Conservation (phyloP, 2,888 invertebrate genomes). For the Lepetodrilus schrolli region DNA sequence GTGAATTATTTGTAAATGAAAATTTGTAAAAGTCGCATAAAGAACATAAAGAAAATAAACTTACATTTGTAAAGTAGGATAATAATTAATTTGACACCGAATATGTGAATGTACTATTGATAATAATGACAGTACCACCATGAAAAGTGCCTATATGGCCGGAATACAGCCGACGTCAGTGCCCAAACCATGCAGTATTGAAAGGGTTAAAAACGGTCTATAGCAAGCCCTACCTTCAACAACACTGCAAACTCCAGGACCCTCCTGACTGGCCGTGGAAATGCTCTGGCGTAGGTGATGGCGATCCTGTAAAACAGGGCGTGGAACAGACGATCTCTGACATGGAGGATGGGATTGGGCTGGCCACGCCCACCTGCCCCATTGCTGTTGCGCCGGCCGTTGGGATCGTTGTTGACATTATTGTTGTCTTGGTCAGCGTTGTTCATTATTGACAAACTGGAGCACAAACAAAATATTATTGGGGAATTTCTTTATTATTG, state of each 20-base stretch:
- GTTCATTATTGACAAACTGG: not conserved
- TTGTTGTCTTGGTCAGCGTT: conserved; percentile 23
- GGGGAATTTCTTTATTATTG: not conserved
- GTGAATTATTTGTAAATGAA: too few relatives aligned
- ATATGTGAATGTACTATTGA: too few relatives aligned
- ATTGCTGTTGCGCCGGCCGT: not conserved
- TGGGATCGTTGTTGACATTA: conserved; percentile 6
- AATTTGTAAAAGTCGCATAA: too few relatives aligned
- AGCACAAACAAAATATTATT: not conserved
- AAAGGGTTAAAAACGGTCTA: too few relatives aligned
- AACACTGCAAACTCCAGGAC: conserved; percentile 89
- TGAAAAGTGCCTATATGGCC: too few relatives aligned
- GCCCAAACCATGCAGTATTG: not conserved
- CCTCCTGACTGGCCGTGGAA: conserved; percentile 86
- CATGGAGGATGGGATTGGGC: conserved; percentile 75
- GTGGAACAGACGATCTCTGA: conserved; percentile 93
- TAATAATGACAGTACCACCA: too few relatives aligned
- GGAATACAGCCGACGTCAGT: too few relatives aligned
- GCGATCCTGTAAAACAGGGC: conserved; percentile 94
- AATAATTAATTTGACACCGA: too few relatives aligned
- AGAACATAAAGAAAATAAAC: too few relatives aligned
- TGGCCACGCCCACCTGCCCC: conserved; percentile 46
- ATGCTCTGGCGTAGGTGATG: conserved; percentile 90
- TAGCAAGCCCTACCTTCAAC: conserved; percentile 82
- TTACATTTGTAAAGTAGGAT: too few relatives aligned